Evolutionary conservation across 2,113 vertebrate species (phyloP).

Genomic region (Pseudopodoces humilis): DNA sequence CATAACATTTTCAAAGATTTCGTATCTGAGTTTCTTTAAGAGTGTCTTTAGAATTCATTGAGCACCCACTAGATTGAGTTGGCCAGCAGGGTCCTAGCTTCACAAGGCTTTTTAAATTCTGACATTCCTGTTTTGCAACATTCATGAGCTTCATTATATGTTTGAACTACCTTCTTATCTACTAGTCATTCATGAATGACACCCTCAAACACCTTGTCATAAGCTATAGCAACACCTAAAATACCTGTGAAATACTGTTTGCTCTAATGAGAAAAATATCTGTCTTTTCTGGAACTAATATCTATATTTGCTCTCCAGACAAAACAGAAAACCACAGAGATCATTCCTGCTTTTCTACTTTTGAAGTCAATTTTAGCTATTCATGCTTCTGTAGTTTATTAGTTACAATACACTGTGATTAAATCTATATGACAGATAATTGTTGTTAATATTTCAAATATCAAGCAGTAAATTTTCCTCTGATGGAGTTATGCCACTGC

Average conservation of each 20-base stretch:
- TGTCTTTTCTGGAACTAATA: not conserved
- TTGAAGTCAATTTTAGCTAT: not conserved
- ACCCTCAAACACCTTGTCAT: not conserved
- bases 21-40: not conserved
- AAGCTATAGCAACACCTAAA: not conserved
- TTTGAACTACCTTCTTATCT: not conserved
- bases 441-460: not conserved
- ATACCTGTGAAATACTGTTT: not conserved
- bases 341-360: not conserved
- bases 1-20: not conserved
- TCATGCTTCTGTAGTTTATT: not conserved
- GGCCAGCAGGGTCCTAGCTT: not conserved
- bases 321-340: not conserved
- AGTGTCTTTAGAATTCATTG: not conserved
- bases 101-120: not conserved
- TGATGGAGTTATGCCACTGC: not conserved
- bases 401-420: not conserved
- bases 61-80: not conserved
- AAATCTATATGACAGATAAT: not conserved
- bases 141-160: not conserved
- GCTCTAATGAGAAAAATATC: not conserved
- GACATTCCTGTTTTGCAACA: not conserved
- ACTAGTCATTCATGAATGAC: not conserved
- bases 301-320: not conserved
- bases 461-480: not conserved